Percentiles rank a stretch among this genome's conserved stretches.
Conservation (phyloP, 2,888 invertebrate genomes). For the Drosophila anomelani region DNA sequence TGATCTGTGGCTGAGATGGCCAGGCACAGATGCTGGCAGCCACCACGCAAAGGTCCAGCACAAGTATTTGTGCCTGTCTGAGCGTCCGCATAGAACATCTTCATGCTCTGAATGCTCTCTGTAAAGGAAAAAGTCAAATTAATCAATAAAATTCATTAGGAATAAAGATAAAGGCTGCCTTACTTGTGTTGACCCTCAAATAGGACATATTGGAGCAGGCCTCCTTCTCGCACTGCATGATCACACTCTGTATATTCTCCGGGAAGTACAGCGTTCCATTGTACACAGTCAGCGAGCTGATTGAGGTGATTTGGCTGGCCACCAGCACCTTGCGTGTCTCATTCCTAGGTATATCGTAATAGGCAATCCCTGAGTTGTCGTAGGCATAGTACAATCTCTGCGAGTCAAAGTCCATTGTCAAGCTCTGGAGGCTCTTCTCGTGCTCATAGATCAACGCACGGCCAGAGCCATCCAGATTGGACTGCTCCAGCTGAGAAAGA, state of each 20-base stretch:
- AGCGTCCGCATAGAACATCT: conserved; percentile 89
- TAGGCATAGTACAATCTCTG: conserved; percentile 91
- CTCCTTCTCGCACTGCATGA: conserved; percentile 88
- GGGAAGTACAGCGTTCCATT: conserved; percentile 89
- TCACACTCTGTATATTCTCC: conserved; percentile 87
- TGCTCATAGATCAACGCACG: conserved; percentile 81
- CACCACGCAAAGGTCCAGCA: conserved; percentile 85
- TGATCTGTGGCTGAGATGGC: conserved; percentile 86
- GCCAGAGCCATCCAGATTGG: conserved; percentile 88
- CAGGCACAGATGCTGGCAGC: conserved; percentile 91
- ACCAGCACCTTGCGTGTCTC: conserved; percentile 74
- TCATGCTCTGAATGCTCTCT: conserved; percentile 88
- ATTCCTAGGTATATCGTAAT: conserved; percentile 86
- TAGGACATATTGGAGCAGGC: conserved; percentile 84
- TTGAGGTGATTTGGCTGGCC: conserved; percentile 81
- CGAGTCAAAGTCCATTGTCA: conserved; percentile 87
- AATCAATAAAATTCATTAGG: too few species aligned
- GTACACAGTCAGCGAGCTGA: conserved; percentile 88
- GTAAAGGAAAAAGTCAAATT: conserved; percentile 29
- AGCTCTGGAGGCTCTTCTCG: conserved; percentile 85
- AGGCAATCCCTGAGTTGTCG: conserved; percentile 86
- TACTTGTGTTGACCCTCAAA: conserved; percentile 87
- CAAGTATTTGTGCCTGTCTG: conserved; percentile 88
- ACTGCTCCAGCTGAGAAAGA: conserved; percentile 86
- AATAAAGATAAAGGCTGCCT: background rate